Conservation (phyloP, 2,888 invertebrate genomes). For the Hyalella azteca region DNA sequence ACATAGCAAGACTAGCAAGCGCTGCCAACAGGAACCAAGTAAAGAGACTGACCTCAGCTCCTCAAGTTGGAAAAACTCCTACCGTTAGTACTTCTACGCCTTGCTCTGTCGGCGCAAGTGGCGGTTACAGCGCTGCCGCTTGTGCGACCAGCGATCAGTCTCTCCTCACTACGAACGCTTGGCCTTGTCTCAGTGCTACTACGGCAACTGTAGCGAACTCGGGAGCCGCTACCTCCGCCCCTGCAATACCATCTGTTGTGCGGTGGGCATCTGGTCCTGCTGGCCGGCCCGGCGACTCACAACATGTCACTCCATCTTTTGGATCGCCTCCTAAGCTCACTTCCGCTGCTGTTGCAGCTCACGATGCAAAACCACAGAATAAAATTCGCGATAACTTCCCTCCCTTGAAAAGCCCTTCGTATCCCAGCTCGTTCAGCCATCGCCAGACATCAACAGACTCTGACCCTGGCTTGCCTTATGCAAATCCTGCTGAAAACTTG, state of each 20-base stretch:
- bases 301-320: background rate
- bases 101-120: background rate
- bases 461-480: background rate
- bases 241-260: background rate
- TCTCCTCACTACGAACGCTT: constrained; percentile 15
- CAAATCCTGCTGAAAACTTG: background rate
- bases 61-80: background rate
- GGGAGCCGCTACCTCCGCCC: constrained; percentile 15
- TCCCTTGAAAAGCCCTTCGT: constrained; percentile 2
- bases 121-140: constrained; percentile 23
- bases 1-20: constrained; percentile 54
- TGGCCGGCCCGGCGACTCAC: background rate
- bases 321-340: constrained; percentile 15
- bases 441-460: constrained; percentile 3
- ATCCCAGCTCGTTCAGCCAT: background rate
- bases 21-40: constrained; percentile 52
- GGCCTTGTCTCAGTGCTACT: constrained; percentile 12
- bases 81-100: background rate
- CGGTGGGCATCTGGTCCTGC: background rate
- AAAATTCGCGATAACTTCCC: constrained; percentile 23
- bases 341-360: constrained; percentile 26
- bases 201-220: constrained; percentile 18
- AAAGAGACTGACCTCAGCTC: constrained; percentile 36
- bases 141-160: constrained; percentile 20
- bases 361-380: constrained; percentile 14